These are phyloP conservation scores for Aphaenogaster ashmeadi DNA, from an alignment of 1,140 invertebrate genomes.

Conservation along the genomic window DNA sequence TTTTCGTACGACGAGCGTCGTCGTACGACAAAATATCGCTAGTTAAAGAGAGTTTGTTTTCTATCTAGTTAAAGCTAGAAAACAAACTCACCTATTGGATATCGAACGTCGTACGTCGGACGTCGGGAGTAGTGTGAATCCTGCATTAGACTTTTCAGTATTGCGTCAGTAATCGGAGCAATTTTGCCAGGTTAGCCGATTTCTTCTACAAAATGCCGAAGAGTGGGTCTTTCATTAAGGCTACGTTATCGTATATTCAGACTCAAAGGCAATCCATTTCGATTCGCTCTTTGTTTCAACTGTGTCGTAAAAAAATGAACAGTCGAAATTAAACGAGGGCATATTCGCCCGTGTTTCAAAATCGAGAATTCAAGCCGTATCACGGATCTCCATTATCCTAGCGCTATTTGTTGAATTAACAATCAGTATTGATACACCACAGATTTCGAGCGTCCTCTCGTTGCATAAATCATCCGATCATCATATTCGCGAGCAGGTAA, in stretches of 20 bases:
- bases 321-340: constrained; percentile 22
- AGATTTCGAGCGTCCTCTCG: constrained; percentile 23
- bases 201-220: constrained; percentile 12
- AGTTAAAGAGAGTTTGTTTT: no score
- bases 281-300: neutral
- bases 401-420: constrained; percentile 32
- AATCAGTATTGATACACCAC: constrained; percentile 55
- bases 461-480: constrained; percentile 45
- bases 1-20: no score
- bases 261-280: constrained; percentile 25
- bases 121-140: no score
- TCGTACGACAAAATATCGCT: no score
- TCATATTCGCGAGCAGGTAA: constrained; percentile 5
- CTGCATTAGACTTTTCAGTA: neutral
- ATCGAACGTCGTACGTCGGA: no score
- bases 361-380: constrained; percentile 26
- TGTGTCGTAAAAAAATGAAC: constrained; percentile 22
- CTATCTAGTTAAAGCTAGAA: no score
- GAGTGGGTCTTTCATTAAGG: constrained; percentile 6
- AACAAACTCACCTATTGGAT: no score
- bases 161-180: constrained; percentile 22
- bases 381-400: constrained; percentile 46
- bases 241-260: constrained; percentile 26
- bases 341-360: constrained; percentile 13
- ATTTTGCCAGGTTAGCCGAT: neutral